Evolutionary conservation across 2,888 invertebrate species (phyloP).

Genomic region (Phortica okadai): DNA sequence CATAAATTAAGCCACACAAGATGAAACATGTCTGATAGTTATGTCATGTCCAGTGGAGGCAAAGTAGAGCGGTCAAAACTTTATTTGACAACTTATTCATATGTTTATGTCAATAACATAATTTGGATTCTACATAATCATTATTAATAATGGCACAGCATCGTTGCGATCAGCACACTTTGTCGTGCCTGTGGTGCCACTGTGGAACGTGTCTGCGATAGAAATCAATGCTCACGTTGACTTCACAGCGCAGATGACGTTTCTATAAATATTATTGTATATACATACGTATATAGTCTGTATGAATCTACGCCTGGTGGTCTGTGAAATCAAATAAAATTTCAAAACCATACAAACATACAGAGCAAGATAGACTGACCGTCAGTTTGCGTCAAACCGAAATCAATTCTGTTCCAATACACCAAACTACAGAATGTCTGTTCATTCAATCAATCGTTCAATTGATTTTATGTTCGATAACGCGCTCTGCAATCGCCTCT

Average conservation of each 20-base stretch:
- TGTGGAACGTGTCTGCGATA: constrained; percentile 17
- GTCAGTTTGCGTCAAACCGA: too few species aligned
- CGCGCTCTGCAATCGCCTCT: not conserved
- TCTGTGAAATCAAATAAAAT: not conserved
- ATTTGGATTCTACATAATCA: constrained; percentile 6
- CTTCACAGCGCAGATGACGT: not conserved
- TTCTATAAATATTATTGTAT: not conserved
- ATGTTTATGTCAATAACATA: constrained; percentile 33
- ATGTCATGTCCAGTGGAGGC: too few species aligned
- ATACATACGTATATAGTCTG: not conserved
- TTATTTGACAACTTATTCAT: constrained; percentile 30
- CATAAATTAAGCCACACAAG: too few species aligned
- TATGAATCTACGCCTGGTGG: not conserved
- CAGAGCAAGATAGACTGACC: too few species aligned
- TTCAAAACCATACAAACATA: too few species aligned
- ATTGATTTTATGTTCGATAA: too few species aligned
- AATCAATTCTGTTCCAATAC: too few species aligned
- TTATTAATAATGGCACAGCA: constrained; percentile 10
- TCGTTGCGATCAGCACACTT: not conserved
- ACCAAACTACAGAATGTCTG: too few species aligned
- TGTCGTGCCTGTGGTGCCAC: constrained; percentile 24
- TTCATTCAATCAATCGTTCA: too few species aligned
- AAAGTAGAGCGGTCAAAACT: too few species aligned
- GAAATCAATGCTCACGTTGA: constrained; percentile 3
- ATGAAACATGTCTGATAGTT: too few species aligned